A percentile compares a stretch with the other conserved stretches of the same genome.
These are phyloP conservation scores for Salarias fasciatus DNA, from an alignment of 2,797 vertebrate species.

Conservation along the genomic window DNA sequence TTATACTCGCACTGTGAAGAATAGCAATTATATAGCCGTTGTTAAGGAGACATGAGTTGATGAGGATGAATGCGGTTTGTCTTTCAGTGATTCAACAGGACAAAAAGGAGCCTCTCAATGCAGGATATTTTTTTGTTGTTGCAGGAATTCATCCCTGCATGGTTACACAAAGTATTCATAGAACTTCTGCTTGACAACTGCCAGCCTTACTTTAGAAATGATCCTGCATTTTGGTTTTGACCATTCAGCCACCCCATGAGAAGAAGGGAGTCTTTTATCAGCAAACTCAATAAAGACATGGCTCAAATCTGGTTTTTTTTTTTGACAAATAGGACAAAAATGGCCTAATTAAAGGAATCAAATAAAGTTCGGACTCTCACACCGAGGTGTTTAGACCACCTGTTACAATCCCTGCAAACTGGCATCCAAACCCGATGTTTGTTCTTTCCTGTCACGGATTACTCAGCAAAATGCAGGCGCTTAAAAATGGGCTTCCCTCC, in stretches of 20 bases:
- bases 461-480: conserved; percentile 37
- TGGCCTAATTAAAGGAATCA: no score
- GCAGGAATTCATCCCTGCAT: not conserved
- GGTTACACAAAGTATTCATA: not conserved
- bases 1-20: conserved; percentile 33
- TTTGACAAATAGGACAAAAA: not conserved
- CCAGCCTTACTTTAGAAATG: not conserved
- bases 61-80: conserved; percentile 19
- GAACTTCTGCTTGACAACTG: not conserved
- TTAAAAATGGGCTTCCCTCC: conserved; percentile 11
- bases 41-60: conserved; percentile 27
- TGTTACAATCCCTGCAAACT: conserved; percentile 17
- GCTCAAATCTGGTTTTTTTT: conserved; percentile 12
- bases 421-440: conserved; percentile 13
- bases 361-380: no score
- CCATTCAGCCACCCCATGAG: not conserved
- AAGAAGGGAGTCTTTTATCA: not conserved
- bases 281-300: conserved; percentile 10
- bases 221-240: not conserved
- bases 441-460: conserved; percentile 32
- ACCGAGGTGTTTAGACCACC: conserved; percentile 6
- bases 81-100: conserved; percentile 14
- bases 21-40: conserved; percentile 33
- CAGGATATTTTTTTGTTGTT: not conserved
- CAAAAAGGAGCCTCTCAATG: no score